Conservation (phyloP, 2,113 vertebrate species). For the Sylvietta virens region DNA sequence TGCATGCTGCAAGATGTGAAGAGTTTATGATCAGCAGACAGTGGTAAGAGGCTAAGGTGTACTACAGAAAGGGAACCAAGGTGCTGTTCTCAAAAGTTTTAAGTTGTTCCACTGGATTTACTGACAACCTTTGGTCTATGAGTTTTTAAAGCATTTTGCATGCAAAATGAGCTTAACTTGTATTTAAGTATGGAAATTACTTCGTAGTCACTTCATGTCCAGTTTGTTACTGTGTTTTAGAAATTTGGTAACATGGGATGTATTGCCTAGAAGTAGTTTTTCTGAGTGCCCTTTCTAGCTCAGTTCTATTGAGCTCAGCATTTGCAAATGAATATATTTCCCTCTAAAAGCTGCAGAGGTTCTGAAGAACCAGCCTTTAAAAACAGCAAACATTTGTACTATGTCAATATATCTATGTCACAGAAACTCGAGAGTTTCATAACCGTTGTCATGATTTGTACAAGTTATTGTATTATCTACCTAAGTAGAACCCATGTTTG, state of each 20-base stretch:
- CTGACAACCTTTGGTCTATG: background rate
- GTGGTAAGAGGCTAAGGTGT: background rate
- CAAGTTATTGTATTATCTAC: slow-evolving; percentile 33
- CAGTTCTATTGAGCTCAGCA: background rate
- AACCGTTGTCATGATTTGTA: slow-evolving; percentile 18
- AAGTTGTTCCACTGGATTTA: background rate
- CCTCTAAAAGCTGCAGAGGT: background rate
- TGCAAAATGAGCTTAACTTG: background rate
- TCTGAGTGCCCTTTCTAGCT: background rate
- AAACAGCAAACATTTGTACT: slow-evolving; percentile 1
- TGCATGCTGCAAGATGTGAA: background rate
- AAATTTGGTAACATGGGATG: background rate
- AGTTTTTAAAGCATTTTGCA: background rate
- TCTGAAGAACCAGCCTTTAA: background rate
- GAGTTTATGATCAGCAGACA: background rate
- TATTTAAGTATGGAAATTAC: background rate
- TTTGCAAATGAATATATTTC: background rate
- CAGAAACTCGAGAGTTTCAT: slow-evolving; percentile 26
- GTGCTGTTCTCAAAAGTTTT: background rate
- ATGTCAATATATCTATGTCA: background rate
- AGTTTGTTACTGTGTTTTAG: background rate
- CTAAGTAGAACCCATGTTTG: slow-evolving; percentile 8
- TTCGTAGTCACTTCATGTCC: background rate
- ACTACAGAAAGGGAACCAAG: background rate
- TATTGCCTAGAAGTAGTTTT: background rate